Evolutionary conservation across 2,113 vertebrate genomes (phyloP).

Genomic region (Salvelinus alpinus): DNA sequence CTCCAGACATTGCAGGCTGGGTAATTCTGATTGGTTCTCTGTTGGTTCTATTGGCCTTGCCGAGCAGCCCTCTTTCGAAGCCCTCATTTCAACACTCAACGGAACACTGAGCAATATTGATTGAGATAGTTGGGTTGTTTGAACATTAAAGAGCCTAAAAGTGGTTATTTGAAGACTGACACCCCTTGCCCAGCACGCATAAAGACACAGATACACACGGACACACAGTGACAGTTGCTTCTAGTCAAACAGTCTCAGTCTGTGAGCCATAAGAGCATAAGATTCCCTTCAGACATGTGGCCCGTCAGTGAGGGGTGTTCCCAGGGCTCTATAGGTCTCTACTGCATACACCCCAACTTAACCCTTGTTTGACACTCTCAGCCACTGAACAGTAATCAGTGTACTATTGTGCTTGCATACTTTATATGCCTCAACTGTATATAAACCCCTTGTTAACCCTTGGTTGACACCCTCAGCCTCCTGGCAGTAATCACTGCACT

Average conservation of each 20-base stretch:
- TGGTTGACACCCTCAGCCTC: not conserved
- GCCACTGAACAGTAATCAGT: too few relatives aligned
- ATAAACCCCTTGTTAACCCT: not conserved
- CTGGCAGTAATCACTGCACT: too few relatives aligned
- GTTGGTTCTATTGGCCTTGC: not conserved
- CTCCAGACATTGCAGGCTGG: too few relatives aligned
- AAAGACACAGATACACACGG: conserved; percentile 10
- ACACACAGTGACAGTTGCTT: not conserved
- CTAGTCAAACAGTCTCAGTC: not conserved
- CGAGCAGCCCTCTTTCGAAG: not conserved
- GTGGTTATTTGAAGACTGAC: conserved; percentile 10
- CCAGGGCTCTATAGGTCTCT: too few relatives aligned
- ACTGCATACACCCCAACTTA: too few relatives aligned
- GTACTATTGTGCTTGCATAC: too few relatives aligned
- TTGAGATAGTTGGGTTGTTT: not conserved
- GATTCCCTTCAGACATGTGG: not conserved
- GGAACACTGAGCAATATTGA: not conserved
- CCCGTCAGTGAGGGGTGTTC: not conserved
- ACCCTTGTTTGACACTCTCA: too few relatives aligned
- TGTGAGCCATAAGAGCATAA: not conserved
- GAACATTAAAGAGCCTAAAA: not conserved
- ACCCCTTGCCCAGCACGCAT: conserved; percentile 21
- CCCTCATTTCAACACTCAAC: not conserved
- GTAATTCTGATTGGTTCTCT: not conserved
- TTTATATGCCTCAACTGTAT: too few relatives aligned